Evolutionary conservation across 2,888 invertebrate genomes (phyloP).

Genomic region (Salpingus planirostris): DNA sequence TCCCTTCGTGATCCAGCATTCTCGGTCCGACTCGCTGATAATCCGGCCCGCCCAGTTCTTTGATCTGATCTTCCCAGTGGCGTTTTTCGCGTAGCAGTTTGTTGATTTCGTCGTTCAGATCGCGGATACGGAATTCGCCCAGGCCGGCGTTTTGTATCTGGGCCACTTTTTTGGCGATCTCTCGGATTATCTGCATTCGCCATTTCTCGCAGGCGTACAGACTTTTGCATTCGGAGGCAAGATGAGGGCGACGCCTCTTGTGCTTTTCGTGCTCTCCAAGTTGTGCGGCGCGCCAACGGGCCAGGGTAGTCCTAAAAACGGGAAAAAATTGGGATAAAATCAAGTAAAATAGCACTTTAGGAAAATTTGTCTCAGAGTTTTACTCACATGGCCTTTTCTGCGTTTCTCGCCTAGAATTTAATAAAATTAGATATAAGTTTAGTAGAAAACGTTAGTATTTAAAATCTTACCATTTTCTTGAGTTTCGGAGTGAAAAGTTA

Average conservation of each 20-base stretch:
- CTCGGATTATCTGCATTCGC: constrained; percentile 92
- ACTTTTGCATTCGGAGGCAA: constrained; percentile 92
- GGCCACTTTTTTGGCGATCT: constrained; percentile 96
- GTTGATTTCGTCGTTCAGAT: constrained; percentile 98
- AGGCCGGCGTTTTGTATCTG: constrained; percentile 99
- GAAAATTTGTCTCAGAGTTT: not conserved
- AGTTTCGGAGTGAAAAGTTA: no score
- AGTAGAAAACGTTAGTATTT: no score
- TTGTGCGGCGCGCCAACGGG: constrained; percentile 96
- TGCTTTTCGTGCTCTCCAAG: constrained; percentile 78
- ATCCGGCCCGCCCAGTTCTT: constrained; percentile 91
- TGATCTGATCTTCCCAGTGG: constrained; percentile 97
- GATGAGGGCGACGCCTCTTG: constrained; percentile 81
- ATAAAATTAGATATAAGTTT: no score
- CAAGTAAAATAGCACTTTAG: not conserved
- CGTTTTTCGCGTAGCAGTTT: constrained; percentile 91
- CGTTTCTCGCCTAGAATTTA: constrained; percentile 90
- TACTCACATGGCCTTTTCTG: constrained; percentile 94
- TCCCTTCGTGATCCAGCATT: constrained; percentile 85
- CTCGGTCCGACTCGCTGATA: constrained; percentile 84
- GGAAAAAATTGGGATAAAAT: constrained; percentile 1
- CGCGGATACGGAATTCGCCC: constrained; percentile 97
- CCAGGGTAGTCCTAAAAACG: constrained; percentile 81
- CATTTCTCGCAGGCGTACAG: constrained; percentile 91
- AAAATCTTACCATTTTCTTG: no score